Percentiles rank a stretch among this genome's conserved stretches.
phyloP scores from a whole-genome alignment of 2,888 invertebrate genomes.

The Limnephilus auricula region DNA sequence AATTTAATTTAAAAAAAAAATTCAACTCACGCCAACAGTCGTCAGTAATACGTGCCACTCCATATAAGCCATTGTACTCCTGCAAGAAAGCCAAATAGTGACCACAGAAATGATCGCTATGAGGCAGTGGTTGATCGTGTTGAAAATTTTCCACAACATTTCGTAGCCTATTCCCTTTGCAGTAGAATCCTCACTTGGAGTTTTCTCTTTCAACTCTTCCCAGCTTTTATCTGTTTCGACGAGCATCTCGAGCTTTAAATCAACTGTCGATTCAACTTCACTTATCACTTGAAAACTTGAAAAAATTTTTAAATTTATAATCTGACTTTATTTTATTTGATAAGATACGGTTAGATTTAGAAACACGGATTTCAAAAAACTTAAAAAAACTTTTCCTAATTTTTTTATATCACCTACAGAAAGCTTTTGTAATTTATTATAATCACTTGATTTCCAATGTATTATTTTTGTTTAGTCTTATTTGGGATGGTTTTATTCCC shows the following conservation, averaged over 20 bases:
- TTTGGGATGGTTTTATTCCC: neutral
- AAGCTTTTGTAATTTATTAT: neutral
- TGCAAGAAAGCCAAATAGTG: constrained; percentile 75
- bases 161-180: constrained; percentile 66
- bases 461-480: neutral
- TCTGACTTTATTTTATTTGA: neutral
- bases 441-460: neutral
- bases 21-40: constrained; percentile 75
- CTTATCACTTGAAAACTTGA: neutral
- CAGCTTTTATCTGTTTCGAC: neutral
- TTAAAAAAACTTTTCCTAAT: neutral
- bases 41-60: constrained; percentile 75
- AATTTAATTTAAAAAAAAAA: neutral
- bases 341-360: neutral
- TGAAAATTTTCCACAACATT: constrained; percentile 70
- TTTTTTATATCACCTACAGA: neutral
- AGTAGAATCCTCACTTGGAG: neutral
- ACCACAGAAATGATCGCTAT: constrained; percentile 75
- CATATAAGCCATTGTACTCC: constrained; percentile 72
- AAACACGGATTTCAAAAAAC: neutral
- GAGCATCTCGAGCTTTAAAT: constrained; percentile 28
- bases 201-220: neutral
- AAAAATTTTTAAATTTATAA: neutral
- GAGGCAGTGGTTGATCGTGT: constrained; percentile 75
- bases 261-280: neutral